phyloP scores from a whole-genome alignment of 2,888 invertebrate species.

The Caprella mutica region DNA sequence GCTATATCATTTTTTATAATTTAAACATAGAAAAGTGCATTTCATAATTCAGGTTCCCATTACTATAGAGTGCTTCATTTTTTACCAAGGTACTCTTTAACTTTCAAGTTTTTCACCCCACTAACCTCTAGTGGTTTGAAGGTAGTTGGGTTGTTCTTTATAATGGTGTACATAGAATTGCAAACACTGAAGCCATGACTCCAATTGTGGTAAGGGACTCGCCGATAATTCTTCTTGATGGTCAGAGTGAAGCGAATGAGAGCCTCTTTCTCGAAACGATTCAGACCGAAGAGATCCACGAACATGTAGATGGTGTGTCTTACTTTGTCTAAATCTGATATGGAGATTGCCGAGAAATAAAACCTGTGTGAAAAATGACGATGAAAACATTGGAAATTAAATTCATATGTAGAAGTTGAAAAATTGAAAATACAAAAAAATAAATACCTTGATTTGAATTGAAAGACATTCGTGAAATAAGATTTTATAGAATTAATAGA shows the following conservation, averaged over 20 bases:
- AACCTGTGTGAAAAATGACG: conserved; percentile 45
- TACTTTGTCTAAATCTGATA: conserved; percentile 60
- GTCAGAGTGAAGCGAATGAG: conserved; percentile 55
- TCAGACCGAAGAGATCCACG: conserved; percentile 55
- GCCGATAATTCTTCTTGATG: conserved; percentile 70
- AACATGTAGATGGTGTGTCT: conserved; percentile 64
- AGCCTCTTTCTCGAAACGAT: conserved; percentile 52
- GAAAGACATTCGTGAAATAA: no score
- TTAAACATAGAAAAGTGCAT: no score
- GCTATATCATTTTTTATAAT: no score
- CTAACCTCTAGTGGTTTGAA: conserved; percentile 53
- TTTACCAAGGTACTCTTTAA: no score
- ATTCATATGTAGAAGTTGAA: no score
- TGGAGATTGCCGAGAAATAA: conserved; percentile 59
- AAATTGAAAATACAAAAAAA: no score
- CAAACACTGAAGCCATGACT: conserved; percentile 78
- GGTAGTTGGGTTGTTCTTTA: conserved; percentile 49
- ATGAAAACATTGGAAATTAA: no score
- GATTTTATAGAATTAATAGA: no score
- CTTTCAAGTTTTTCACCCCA: no score
- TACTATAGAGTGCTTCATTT: no score
- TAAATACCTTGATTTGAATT: no score
- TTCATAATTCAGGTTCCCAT: no score
- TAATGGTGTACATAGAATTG: conserved; percentile 64
- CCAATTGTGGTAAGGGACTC: conserved; percentile 79